These are phyloP conservation scores for Dasyornis broadbenti DNA, from an alignment of 2,113 vertebrate genomes.

Conservation along the genomic window DNA sequence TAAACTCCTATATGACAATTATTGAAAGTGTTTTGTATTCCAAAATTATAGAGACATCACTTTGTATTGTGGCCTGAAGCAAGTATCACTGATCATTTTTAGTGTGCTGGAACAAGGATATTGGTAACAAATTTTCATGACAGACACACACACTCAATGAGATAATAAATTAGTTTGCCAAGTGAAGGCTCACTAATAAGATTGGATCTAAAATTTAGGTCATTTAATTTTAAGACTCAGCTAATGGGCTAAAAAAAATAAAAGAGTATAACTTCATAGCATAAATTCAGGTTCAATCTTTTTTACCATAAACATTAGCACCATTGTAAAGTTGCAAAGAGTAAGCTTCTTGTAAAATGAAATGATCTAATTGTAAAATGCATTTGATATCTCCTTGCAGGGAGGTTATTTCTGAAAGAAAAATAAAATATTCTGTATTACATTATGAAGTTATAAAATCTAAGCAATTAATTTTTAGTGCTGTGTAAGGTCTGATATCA, in stretches of 20 bases:
- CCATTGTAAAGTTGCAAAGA: conserved; percentile 35
- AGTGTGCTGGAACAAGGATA: conserved; percentile 3
- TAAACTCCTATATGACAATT: not conserved
- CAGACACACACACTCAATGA: conserved; percentile 34
- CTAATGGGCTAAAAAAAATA: conserved; percentile 31
- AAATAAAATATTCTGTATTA: conserved; percentile 36
- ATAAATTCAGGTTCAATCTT: conserved; percentile 50
- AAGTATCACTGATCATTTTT: conserved; percentile 7
- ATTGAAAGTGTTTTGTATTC: not conserved
- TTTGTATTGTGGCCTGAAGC: not conserved
- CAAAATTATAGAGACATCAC: not conserved
- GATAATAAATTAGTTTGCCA: conserved; percentile 57
- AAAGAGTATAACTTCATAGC: conserved; percentile 5
- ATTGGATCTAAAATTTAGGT: conserved; percentile 48
- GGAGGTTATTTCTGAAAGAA: not conserved
- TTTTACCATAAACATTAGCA: conserved; percentile 41
- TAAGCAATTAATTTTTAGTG: conserved; percentile 34
- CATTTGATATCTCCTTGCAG: conserved; percentile 12
- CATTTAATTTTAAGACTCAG: conserved; percentile 56
- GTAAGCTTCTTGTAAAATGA: conserved; percentile 49
- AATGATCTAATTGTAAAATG: conserved; percentile 40
- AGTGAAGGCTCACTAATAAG: conserved; percentile 51
- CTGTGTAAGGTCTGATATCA: not conserved
- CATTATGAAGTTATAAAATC: conserved; percentile 23
- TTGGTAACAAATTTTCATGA: conserved; percentile 38